phyloP scores from a whole-genome alignment of 1,140 invertebrate species.

The Hetaerina americana region DNA sequence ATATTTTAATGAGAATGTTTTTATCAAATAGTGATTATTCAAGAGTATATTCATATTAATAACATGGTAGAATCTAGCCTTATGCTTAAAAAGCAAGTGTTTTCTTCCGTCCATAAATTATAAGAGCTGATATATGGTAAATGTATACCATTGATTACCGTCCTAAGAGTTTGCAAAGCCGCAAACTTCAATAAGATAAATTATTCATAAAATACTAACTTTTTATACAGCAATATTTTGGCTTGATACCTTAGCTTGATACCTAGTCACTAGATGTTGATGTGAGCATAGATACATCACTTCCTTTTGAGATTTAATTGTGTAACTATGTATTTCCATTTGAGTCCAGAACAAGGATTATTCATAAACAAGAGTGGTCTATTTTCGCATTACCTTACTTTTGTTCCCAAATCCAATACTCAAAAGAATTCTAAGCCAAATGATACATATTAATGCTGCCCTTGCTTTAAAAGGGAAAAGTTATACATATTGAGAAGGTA shows the following conservation, averaged over 20 bases:
- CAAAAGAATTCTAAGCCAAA: no score
- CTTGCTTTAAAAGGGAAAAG: no score
- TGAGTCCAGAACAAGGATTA: no score
- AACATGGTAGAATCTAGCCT: not conserved
- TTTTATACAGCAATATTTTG: not conserved
- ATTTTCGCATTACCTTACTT: no score
- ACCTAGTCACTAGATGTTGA: no score
- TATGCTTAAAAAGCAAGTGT: not conserved
- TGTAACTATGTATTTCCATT: no score
- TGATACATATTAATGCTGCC: no score
- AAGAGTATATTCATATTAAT: not conserved
- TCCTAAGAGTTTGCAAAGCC: not conserved
- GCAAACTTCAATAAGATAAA: not conserved
- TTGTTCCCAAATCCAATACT: no score
- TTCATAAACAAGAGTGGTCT: no score
- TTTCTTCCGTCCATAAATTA: not conserved
- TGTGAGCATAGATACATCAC: no score
- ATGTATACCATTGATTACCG: not conserved
- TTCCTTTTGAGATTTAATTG: no score
- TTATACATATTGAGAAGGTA: no score
- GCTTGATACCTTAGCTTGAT: not conserved
- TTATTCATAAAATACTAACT: not conserved
- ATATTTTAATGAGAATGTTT: not conserved
- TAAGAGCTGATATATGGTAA: not conserved
- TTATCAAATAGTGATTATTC: not conserved